phyloP scores from a whole-genome alignment of 1,140 invertebrate genomes.

The Orussus abietinus region DNA sequence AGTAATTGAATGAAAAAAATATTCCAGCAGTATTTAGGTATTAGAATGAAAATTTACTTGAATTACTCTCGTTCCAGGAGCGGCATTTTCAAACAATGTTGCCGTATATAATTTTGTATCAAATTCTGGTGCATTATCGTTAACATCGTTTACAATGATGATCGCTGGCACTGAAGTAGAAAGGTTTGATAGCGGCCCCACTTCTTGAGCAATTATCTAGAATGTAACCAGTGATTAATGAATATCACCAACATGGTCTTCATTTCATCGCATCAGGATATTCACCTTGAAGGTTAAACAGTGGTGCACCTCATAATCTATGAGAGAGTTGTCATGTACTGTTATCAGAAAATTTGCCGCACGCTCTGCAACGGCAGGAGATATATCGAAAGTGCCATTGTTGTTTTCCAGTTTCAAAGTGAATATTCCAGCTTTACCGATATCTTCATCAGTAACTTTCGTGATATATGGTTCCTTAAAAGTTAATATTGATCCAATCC shows the following conservation, averaged over 20 bases:
- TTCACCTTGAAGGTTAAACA: slow-evolving; percentile 66
- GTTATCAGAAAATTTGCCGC: slow-evolving; percentile 75
- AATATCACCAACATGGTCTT: background rate
- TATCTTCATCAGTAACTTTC: slow-evolving; percentile 71
- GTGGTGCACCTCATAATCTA: slow-evolving; percentile 79
- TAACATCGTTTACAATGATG: slow-evolving; percentile 80
- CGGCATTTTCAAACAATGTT: slow-evolving; percentile 75
- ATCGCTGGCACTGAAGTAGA: slow-evolving; percentile 70
- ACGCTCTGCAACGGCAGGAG: slow-evolving; percentile 81
- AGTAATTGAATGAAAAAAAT: background rate
- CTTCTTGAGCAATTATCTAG: slow-evolving; percentile 74
- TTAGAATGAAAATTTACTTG: slow-evolving; percentile 57
- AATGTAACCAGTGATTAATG: slow-evolving; percentile 16
- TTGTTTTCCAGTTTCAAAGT: slow-evolving; percentile 73
- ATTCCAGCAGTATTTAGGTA: background rate
- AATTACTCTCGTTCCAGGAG: slow-evolving; percentile 67
- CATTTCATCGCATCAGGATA: slow-evolving; percentile 7
- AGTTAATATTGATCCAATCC: slow-evolving; percentile 69
- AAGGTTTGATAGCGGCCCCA: slow-evolving; percentile 69
- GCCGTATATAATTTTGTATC: slow-evolving; percentile 67
- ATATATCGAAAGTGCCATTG: slow-evolving; percentile 83
- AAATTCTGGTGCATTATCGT: slow-evolving; percentile 87
- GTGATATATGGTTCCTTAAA: slow-evolving; percentile 68
- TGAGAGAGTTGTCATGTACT: slow-evolving; percentile 73
- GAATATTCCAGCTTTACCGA: slow-evolving; percentile 80